Percentiles rank a stretch among this genome's conserved stretches.
Conservation (phyloP, 1,140 invertebrate species). For the Streblospio benedicti region DNA sequence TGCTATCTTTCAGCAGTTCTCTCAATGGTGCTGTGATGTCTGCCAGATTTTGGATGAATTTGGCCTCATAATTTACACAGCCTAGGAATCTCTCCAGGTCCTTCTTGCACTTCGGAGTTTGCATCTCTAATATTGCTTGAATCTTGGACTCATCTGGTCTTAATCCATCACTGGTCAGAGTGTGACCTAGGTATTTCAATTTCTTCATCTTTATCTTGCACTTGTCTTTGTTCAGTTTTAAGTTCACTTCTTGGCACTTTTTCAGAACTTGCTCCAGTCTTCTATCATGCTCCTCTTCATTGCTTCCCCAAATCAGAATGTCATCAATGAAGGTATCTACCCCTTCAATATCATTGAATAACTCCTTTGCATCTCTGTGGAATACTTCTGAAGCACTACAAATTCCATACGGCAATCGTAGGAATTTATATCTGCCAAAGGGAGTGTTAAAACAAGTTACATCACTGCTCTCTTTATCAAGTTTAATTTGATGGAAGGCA, state of each 20-base stretch:
- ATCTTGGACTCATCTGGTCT: conserved; percentile 40
- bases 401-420: no score
- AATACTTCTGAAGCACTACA: no score
- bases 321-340: no score
- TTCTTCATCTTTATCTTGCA: background rate
- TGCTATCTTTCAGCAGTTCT: conserved; percentile 3
- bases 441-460: no score
- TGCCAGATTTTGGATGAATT: conserved; percentile 18
- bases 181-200: conserved; percentile 20
- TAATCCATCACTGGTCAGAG: conserved; percentile 39
- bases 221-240: conserved; percentile 41
- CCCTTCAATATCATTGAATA: no score
- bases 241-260: conserved; percentile 27
- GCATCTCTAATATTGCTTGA: conserved; percentile 30
- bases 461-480: no score
- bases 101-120: conserved; percentile 17
- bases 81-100: conserved; percentile 24
- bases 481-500: no score
- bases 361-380: no score
- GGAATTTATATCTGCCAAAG: no score
- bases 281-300: no score
- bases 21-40: conserved; percentile 3
- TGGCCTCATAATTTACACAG: conserved; percentile 23
- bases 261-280: no score
- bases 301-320: no score